These are phyloP conservation scores for Corythucha ciliata DNA, from an alignment of 2,888 invertebrate genomes.

Conservation along the genomic window DNA sequence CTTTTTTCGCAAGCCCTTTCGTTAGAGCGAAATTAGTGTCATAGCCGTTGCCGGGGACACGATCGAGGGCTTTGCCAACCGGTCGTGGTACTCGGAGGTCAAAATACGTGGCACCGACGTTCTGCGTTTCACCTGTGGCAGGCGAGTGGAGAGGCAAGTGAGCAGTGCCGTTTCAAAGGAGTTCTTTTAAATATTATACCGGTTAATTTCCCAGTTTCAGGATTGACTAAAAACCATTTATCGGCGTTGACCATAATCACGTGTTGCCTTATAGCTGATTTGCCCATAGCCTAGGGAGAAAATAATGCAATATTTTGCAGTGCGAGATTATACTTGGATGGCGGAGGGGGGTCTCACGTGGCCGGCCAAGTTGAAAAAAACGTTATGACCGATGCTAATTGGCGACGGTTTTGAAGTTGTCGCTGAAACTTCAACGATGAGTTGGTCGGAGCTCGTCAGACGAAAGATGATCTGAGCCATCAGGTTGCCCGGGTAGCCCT, in stretches of 20 bases:
- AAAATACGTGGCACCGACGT: conserved; percentile 60
- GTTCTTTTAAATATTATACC: conserved; percentile 47
- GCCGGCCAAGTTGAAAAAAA: conserved; percentile 89
- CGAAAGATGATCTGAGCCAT: conserved; percentile 60
- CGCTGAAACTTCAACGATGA: conserved; percentile 66
- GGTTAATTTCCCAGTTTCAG: conserved; percentile 56
- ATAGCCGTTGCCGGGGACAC: conserved; percentile 61
- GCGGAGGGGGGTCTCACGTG: conserved; percentile 55
- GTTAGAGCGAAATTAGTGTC: conserved; percentile 75
- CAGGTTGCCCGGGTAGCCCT: conserved; percentile 82
- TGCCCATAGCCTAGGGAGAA: too few species aligned
- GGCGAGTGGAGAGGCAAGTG: too few species aligned
- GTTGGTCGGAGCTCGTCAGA: conserved; percentile 61
- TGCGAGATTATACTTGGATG: conserved; percentile 45
- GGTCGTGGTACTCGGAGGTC: conserved; percentile 61
- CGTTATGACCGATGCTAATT: conserved; percentile 77
- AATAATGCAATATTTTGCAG: conserved; percentile 40
- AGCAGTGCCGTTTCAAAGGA: too few species aligned
- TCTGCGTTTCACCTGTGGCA: conserved; percentile 56
- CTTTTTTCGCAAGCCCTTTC: conserved; percentile 46
- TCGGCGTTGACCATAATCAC: conserved; percentile 64
- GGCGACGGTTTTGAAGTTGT: conserved; percentile 68
- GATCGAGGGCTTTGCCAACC: conserved; percentile 56
- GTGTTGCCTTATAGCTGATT: conserved; percentile 43
- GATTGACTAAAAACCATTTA: conserved; percentile 61